Evolutionary conservation across 2,113 vertebrate species (phyloP).

Genomic region (Chionomys nivalis): DNA sequence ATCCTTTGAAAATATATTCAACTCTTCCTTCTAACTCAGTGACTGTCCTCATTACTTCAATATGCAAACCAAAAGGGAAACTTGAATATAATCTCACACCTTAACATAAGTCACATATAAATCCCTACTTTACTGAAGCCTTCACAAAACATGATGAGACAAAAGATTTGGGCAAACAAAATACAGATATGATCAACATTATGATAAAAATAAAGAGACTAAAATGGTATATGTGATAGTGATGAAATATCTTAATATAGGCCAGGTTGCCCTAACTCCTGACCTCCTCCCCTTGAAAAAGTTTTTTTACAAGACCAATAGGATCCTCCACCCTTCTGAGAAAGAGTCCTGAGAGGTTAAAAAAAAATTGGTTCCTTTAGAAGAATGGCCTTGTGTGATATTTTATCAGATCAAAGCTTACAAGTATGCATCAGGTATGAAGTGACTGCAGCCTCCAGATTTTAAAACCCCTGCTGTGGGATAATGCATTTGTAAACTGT

Average conservation of each 20-base stretch:
- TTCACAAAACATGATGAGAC: background rate
- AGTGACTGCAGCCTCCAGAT: background rate
- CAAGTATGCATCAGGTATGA: background rate
- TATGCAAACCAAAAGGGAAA: background rate
- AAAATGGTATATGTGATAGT: background rate
- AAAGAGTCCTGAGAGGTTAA: background rate
- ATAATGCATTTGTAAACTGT: too few species aligned
- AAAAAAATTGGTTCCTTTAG: background rate
- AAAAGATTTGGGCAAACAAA: background rate
- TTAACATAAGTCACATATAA: background rate
- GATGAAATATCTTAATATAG: background rate
- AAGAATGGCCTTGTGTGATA: background rate
- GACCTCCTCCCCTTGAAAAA: background rate
- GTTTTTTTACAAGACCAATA: background rate
- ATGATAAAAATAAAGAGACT: background rate
- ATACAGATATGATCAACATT: background rate
- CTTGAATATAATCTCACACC: background rate
- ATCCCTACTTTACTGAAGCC: background rate
- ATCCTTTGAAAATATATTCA: constrained; percentile 1
- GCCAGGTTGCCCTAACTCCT: background rate
- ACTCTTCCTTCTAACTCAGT: background rate
- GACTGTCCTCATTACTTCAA: background rate
- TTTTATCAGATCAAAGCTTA: background rate
- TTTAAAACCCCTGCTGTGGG: background rate
- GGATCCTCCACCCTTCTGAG: background rate